These are phyloP conservation scores for Brachionichthys hirsutus DNA, from an alignment of 2,113 vertebrate species.

Conservation along the genomic window DNA sequence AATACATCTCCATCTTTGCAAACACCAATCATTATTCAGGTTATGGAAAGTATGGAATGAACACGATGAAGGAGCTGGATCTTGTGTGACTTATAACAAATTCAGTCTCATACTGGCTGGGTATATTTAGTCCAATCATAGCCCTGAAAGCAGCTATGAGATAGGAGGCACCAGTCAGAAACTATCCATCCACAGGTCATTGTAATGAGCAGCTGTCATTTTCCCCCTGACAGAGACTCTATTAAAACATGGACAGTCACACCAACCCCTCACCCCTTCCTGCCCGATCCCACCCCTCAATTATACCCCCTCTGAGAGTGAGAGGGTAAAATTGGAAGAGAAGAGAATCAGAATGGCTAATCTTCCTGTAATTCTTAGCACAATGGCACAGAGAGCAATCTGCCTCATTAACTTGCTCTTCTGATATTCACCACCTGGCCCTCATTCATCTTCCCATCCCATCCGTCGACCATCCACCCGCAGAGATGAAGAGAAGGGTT, in stretches of 20 bases:
- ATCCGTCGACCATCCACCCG: slow-evolving; percentile 20
- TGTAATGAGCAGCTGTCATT: slow-evolving; percentile 54
- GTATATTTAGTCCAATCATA: slow-evolving; percentile 23
- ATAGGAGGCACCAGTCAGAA: slow-evolving; percentile 34
- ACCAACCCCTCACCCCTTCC: not conserved
- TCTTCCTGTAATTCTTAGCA: slow-evolving; percentile 65
- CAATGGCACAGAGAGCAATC: slow-evolving; percentile 53
- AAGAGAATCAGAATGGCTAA: slow-evolving; percentile 55
- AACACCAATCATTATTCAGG: slow-evolving; percentile 38
- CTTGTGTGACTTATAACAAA: slow-evolving; percentile 35
- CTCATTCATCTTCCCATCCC: slow-evolving; percentile 51
- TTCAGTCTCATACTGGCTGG: slow-evolving; percentile 36
- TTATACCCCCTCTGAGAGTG: slow-evolving; percentile 13
- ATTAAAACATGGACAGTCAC: slow-evolving; percentile 25
- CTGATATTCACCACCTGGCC: slow-evolving; percentile 31
- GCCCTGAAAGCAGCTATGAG: slow-evolving; percentile 42
- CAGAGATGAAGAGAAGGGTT: slow-evolving; percentile 31
- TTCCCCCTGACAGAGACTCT: slow-evolving; percentile 34
- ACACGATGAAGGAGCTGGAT: slow-evolving; percentile 5
- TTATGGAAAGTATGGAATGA: slow-evolving; percentile 15
- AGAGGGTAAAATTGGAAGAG: slow-evolving; percentile 33
- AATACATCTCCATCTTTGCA: slow-evolving; percentile 56
- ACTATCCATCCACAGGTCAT: slow-evolving; percentile 23
- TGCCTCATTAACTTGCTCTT: slow-evolving; percentile 65
- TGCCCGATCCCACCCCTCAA: not conserved